A percentile compares a stretch with the other conserved stretches of the same genome.
These are phyloP conservation scores for Cynopterus brachyotis DNA, from an alignment of 2,113 vertebrate genomes.

Conservation along the genomic window DNA sequence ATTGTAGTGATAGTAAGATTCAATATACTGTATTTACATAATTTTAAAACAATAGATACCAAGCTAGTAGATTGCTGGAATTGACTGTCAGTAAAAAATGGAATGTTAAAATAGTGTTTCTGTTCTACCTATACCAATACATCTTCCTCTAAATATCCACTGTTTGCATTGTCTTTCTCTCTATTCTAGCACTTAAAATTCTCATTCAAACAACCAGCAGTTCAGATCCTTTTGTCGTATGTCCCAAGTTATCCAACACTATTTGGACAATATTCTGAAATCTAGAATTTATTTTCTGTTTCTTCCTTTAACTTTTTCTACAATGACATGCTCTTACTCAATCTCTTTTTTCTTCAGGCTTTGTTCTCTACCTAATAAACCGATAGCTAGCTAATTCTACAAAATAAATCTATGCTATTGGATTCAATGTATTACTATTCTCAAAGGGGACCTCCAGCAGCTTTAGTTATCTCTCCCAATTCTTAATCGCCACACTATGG, in stretches of 20 bases:
- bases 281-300: background rate
- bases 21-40: background rate
- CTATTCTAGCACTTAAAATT: background rate
- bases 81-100: background rate
- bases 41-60: background rate
- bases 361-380: background rate
- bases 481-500: background rate
- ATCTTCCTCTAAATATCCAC: background rate
- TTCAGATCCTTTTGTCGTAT: background rate
- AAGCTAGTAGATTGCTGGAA: background rate
- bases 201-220: background rate
- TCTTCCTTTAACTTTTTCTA: background rate
- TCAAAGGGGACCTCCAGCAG: background rate
- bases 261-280: background rate
- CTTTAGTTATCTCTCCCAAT: background rate
- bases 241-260: background rate
- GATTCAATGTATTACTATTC: background rate
- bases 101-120: background rate
- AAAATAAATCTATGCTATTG: background rate
- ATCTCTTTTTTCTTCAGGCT: background rate
- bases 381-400: background rate
- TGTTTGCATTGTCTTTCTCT: background rate
- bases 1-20: background rate
- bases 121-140: background rate
- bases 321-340: background rate